Conservation (phyloP, 2,797 vertebrate genomes). For the Cyprinella venusta region DNA sequence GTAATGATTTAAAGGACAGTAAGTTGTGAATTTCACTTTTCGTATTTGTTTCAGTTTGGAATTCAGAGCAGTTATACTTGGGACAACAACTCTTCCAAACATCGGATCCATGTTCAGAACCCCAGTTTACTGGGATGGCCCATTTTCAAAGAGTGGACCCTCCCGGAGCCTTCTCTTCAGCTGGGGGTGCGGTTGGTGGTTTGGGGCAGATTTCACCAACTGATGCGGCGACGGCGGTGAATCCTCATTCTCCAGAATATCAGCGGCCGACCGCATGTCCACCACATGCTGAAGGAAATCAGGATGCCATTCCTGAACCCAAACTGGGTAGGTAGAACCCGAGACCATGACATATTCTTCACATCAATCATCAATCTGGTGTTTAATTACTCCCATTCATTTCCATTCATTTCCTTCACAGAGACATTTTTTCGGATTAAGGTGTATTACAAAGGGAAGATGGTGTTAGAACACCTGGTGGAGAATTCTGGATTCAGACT, state of each 20-base stretch:
- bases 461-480: slow-evolving; percentile 72
- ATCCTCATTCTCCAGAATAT: slow-evolving; percentile 19
- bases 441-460: slow-evolving; percentile 82
- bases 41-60: neutral
- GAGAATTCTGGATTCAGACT: slow-evolving; percentile 78
- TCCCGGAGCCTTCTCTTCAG: slow-evolving; percentile 42
- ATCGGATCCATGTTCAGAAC: neutral
- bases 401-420: neutral
- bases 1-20: neutral
- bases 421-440: slow-evolving; percentile 78
- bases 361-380: neutral
- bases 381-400: neutral
- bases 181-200: slow-evolving; percentile 46
- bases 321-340: slow-evolving; percentile 13
- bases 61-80: neutral
- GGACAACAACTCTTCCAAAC: neutral
- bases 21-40: neutral
- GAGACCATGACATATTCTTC: neutral
- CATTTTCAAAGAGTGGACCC: slow-evolving; percentile 17
- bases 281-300: neutral
- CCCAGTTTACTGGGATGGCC: neutral
- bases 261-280: neutral
- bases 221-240: slow-evolving; percentile 60
- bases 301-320: neutral
- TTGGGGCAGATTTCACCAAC: slow-evolving; percentile 52